Evolutionary conservation across 1,140 invertebrate species (phyloP), one percentile per base, ranked within the genome.

Genomic region (Cotesia chilonis): DNA sequence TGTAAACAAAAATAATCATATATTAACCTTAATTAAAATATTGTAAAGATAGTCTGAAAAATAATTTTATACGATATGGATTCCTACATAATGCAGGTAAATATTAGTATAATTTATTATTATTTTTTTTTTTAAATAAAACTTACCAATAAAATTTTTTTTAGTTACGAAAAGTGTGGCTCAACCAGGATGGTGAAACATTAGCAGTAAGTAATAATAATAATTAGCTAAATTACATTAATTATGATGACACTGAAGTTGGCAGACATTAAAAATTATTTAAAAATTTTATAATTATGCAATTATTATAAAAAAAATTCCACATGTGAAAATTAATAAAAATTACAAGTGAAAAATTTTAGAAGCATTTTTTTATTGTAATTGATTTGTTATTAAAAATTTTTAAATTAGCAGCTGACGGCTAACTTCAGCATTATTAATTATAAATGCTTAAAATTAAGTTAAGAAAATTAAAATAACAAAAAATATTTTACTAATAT

Each of bases 181-280:
- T 88, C 63, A 87, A 87, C 37, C 86, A 85, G 66, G 88, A 92
- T 79, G 91, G 90, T n/a, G 81, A 84, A 66, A 78, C 84, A 60
- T 81, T 94, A 61, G 88, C 90, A 5, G 85, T 85, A 78, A 80
- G 54, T 79, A 70, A 61, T 37, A 2, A 28, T 55, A 59, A 59
- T 54, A 64, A 54, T 69, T 10, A 14, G 28, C 14, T 28, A 28
- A 28, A 28, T 66, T n/a, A 17, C 6, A 65, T 47, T 35, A 74
- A 38, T 47, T 14, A 14, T 14, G 14, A 14, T 14, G 14, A 14
- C 14, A 14, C 14, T 14, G 14, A 14, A 14, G 14, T 14, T 14
- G 14, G 14, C 14, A 14, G 14, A 14, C 14, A 14, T 14, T 14
- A 14, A 14, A 14, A 14, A 14, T 14, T 14, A 14, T 14, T 14